Evolutionary conservation across 2,797 vertebrate species (phyloP), one percentile per base, ranked within the genome.

Genomic region (Dermochelys coriacea): DNA sequence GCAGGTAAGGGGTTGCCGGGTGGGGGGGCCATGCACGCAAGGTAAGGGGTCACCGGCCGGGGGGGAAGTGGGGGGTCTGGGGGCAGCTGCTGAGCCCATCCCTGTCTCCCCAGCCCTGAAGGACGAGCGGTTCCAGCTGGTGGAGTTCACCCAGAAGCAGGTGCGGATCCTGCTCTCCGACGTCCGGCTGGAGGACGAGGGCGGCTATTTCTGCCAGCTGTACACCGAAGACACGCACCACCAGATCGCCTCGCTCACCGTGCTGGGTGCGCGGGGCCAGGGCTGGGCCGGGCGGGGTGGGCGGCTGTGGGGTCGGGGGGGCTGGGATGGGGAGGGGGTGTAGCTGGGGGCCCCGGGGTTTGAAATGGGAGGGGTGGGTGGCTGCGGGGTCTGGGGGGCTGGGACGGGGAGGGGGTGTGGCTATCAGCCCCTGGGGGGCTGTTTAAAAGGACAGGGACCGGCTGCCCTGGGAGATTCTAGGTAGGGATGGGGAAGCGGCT

Each of bases 181-280:
- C 54, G 99, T 99, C 91, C 99, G 99, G 29, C 98, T 99, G 91
- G 98, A 97, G 4, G 99, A 99, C 8, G 99, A 99, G 95, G 99
- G 99, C 2, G 99, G 99, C 80, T 99, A 99, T 98, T 99, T 99
- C 98, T 99, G 99, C 97, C 99, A 99, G 98, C 98, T 99, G 68
- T 99, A 99, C 97, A 99, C 99, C 0, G 99, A 99, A 15, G 98
- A 98, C 94, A 99, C 99, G 0, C 99, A 99, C 97, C 99, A 99
- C 98, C 99, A 99, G 98, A 99, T 99, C 93, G 99, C 99, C 34
- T 99, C 98, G 3, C 98, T 99, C 79, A 98, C 98, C 1, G 98
- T 98, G 2, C 89, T 98, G 15, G 98, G 98, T 98, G 97, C 6
- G 91, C 27, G 0, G 16, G 19, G 18, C 11, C 16, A n/a, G n/a